Evolutionary conservation across 2,888 invertebrate genomes (phyloP), one percentile per base, ranked within the genome.

Genomic region (Tortricodes alternella): DNA sequence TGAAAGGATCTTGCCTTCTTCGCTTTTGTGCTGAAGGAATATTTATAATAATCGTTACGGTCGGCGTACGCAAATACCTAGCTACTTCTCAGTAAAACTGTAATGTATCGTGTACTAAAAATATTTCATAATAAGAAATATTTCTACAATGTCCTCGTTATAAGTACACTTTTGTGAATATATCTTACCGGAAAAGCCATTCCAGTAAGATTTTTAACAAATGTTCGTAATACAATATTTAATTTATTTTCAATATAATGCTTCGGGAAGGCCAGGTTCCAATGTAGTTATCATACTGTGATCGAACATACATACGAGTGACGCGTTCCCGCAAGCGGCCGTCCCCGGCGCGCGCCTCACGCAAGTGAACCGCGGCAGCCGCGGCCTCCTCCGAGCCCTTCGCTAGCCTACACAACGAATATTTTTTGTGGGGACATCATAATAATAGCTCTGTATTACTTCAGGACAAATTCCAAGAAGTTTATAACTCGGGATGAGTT

Each of bases 401-500:
- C 79, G 78, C 83, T 74, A 70, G 70, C 75, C 74, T 68, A 74
- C 71, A 80, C 76, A 64, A 71, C 78, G 83, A 85, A 85, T 84
- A 86, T 89, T 90, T 89, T 89, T 90, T 88, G 89, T 78, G 88
- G 89, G 88, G 88, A 89, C 89, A 88, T 89, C 87, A 89, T 90
- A 89, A 90, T 89, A 89, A 90, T 90, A 88, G 89, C 89, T 87
- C 88, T 89, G 88, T 88, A 89, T 89, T 90, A 90, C 89, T 90
- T 87, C 89, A 89, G 86, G 87, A 89, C 86, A 89, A 90, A 89
- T 90, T 89, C 89, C 89, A 89, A 89, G 89, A 90, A 90, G 89
- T 90, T 90, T 90, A 90, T 90, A 90, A 90, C 89, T 90, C 89
- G 89, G 89, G 89, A 90, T 90, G 89, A 90, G 89, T 89, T 90